These are phyloP conservation scores for Beroe forskalii DNA, from an alignment of 37 sponge, comb jelly and placozoan species.

Conservation along the genomic window DNA sequence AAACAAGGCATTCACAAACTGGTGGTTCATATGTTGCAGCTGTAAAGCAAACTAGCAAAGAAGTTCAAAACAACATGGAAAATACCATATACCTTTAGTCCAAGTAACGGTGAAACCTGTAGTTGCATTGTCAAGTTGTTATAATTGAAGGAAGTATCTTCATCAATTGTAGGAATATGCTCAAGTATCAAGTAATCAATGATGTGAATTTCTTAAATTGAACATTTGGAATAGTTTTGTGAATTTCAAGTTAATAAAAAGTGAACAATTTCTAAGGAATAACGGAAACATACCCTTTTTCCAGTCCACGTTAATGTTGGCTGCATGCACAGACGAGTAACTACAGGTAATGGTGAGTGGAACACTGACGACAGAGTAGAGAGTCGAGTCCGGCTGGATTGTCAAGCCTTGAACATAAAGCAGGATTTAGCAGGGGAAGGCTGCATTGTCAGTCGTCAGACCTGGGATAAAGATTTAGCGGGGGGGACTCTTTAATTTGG, in stretches of 20 bases:
- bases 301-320: neutral
- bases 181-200: neutral
- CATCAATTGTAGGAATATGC: neutral
- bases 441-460: too few relatives aligned
- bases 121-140: too few relatives aligned
- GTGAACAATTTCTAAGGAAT: too few relatives aligned
- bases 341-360: neutral
- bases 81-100: neutral
- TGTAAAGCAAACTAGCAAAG: too few relatives aligned
- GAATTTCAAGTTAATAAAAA: neutral
- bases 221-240: neutral
- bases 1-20: too few relatives aligned
- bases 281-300: neutral
- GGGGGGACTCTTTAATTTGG: too few relatives aligned
- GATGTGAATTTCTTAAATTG: neutral
- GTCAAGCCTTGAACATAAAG: neutral
- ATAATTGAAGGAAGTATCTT: too few relatives aligned
- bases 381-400: neutral
- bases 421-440: too few relatives aligned
- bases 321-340: neutral
- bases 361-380: neutral
- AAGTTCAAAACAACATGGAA: too few relatives aligned
- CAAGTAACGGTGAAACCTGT: constrained; percentile 12
- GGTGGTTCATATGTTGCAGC: too few relatives aligned
- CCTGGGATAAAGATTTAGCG: too few relatives aligned